Evolutionary conservation across 2,797 vertebrate genomes (phyloP).

Genomic region (Gadopsis marmoratus): DNA sequence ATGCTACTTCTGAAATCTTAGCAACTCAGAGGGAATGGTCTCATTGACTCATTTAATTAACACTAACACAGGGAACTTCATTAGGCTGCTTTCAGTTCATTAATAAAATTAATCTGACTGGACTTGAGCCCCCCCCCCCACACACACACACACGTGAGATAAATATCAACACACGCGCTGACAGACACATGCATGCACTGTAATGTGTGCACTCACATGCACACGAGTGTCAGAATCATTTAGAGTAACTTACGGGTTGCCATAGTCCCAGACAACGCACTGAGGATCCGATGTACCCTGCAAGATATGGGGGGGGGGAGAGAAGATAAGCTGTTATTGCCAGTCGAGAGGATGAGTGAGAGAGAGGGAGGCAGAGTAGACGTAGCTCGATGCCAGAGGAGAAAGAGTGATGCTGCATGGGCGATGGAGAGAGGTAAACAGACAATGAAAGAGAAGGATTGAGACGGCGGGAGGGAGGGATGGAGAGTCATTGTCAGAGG

Average conservation of each 20-base stretch:
- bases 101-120: slow-evolving; percentile 69
- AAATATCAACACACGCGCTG: slow-evolving; percentile 33
- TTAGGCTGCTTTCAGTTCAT: slow-evolving; percentile 67
- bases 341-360: slow-evolving; percentile 63
- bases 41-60: slow-evolving; percentile 76
- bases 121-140: slow-evolving; percentile 29
- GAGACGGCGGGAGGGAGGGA: slow-evolving; percentile 56
- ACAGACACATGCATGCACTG: slow-evolving; percentile 19
- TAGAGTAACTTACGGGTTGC: slow-evolving; percentile 91
- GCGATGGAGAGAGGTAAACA: slow-evolving; percentile 74
- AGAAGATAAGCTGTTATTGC: slow-evolving; percentile 74
- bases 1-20: slow-evolving; percentile 54
- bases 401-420: slow-evolving; percentile 73
- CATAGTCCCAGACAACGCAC: slow-evolving; percentile 96
- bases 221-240: slow-evolving; percentile 50
- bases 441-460: slow-evolving; percentile 78
- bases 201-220: slow-evolving; percentile 23
- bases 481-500: slow-evolving; percentile 67
- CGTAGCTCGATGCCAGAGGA: slow-evolving; percentile 69
- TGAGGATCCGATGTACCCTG: slow-evolving; percentile 96
- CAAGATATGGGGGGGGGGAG: slow-evolving; percentile 54
- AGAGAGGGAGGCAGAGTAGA: slow-evolving; percentile 43
- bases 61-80: slow-evolving; percentile 67
- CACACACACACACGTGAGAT: slow-evolving; percentile 31
- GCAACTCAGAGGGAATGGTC: slow-evolving; percentile 52